These are phyloP conservation scores for Andrena fulva DNA, from an alignment of 2,888 invertebrate genomes.

Conservation along the genomic window DNA sequence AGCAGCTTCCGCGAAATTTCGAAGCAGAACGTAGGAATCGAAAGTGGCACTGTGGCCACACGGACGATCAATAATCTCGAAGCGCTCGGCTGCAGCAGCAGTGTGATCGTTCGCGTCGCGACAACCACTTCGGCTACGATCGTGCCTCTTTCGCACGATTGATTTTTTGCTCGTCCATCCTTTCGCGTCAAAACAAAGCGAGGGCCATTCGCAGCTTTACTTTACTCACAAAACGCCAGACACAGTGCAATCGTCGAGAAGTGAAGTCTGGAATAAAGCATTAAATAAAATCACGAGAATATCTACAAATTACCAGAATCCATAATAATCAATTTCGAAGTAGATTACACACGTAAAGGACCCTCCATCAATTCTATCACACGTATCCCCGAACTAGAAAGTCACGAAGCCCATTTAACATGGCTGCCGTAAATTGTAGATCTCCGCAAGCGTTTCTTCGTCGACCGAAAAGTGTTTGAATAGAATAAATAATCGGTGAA, in stretches of 20 bases:
- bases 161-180: not conserved
- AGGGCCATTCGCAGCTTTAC: too few species aligned
- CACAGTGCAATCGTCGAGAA: not conserved
- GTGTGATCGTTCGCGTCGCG: constrained; percentile 17
- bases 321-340: not conserved
- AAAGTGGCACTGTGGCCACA: constrained; percentile 14
- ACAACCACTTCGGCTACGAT: constrained; percentile 26
- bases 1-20: not conserved
- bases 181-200: not conserved
- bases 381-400: constrained; percentile 12
- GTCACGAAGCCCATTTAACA: not conserved
- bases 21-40: constrained; percentile 3
- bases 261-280: not conserved
- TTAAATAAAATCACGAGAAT: not conserved
- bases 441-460: not conserved
- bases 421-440: not conserved
- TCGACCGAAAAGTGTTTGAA: not conserved
- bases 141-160: not conserved
- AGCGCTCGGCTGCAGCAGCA: constrained; percentile 9
- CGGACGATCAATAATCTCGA: constrained; percentile 43
- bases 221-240: not conserved
- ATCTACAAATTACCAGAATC: not conserved
- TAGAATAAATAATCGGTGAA: not conserved
- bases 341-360: not conserved
- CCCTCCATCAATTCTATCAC: not conserved